phyloP scores from a whole-genome alignment of 1,140 invertebrate genomes.

The Drosophila pallidifrons region DNA sequence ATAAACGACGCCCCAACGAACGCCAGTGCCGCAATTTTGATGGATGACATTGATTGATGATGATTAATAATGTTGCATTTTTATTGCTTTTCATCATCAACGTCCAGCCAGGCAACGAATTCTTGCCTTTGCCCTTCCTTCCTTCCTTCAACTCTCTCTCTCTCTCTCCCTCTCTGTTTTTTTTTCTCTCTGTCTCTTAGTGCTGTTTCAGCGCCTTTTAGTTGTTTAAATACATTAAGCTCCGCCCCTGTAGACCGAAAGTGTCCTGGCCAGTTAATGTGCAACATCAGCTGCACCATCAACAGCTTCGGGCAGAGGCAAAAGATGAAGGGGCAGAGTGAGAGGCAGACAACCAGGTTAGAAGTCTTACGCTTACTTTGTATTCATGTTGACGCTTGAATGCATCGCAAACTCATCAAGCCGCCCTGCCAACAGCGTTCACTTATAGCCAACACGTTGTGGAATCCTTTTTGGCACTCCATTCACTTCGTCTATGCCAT shows the following conservation, averaged over 20 bases:
- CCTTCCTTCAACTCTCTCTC: neutral
- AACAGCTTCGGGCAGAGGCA: slow-evolving; percentile 1
- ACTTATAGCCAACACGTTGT: slow-evolving; percentile 3
- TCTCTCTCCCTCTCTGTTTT: neutral
- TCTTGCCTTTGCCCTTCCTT: neutral
- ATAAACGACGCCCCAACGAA: slow-evolving; percentile 28
- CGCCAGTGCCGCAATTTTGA: slow-evolving; percentile 66
- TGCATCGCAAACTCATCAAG: slow-evolving; percentile 79
- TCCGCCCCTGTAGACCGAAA: slow-evolving; percentile 8
- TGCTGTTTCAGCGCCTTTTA: slow-evolving; percentile 48
- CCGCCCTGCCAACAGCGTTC: neutral
- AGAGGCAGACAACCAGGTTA: slow-evolving; percentile 30
- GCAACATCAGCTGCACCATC: slow-evolving; percentile 50
- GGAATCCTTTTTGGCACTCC: slow-evolving; percentile 33
- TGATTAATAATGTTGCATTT: slow-evolving; percentile 84
- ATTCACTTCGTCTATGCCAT: slow-evolving; percentile 46
- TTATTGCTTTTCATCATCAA: slow-evolving; percentile 79
- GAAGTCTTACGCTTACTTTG: slow-evolving; percentile 46
- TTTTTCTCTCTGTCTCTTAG: neutral
- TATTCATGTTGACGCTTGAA: slow-evolving; percentile 76
- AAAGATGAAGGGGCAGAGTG: no score
- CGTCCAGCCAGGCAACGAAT: slow-evolving; percentile 2
- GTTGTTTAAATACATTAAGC: slow-evolving; percentile 68
- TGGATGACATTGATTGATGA: slow-evolving; percentile 83
- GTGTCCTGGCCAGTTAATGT: slow-evolving; percentile 53